Percentiles rank a stretch among this genome's conserved stretches.
phyloP scores from a whole-genome alignment of 2,888 invertebrate genomes.

The Sylvicola fuscatus region DNA sequence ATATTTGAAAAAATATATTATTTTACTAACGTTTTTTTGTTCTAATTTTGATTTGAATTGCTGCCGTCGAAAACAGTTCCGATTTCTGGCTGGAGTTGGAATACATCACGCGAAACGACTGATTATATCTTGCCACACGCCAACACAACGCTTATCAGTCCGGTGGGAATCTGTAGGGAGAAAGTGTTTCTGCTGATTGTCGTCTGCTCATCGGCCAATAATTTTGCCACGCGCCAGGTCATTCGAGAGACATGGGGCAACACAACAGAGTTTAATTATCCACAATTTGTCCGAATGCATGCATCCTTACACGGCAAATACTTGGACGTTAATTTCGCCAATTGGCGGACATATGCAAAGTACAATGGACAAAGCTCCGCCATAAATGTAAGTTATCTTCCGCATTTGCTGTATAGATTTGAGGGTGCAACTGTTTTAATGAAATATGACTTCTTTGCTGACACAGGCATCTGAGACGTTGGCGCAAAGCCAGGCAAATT shows the following conservation, averaged over 20 bases:
- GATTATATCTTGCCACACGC: slow-evolving; percentile 50
- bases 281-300: slow-evolving; percentile 18
- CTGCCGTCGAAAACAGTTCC: slow-evolving; percentile 19
- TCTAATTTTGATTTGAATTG: no score
- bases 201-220: slow-evolving; percentile 50
- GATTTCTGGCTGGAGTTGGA: slow-evolving; percentile 48
- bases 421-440: no score
- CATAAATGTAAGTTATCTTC: no score
- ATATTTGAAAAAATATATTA: no score
- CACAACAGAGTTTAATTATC: slow-evolving; percentile 21
- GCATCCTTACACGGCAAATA: slow-evolving; percentile 16
- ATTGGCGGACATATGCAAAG: slow-evolving; percentile 12
- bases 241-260: slow-evolving; percentile 27
- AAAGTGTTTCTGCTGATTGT: slow-evolving; percentile 44
- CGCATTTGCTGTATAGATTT: no score
- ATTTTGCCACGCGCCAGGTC: slow-evolving; percentile 38
- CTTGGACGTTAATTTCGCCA: slow-evolving; percentile 14
- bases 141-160: slow-evolving; percentile 42
- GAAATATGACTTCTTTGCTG: no score
- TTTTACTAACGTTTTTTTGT: no score
- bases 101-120: slow-evolving; percentile 49
- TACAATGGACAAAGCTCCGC: no score
- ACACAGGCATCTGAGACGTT: no score
- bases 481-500: no score
- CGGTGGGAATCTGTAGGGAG: slow-evolving; percentile 30